Percentiles rank a stretch among this genome's conserved stretches.
Evolutionary conservation across 2,797 vertebrate genomes (phyloP).

Genomic region (Tadarida brasiliensis): DNA sequence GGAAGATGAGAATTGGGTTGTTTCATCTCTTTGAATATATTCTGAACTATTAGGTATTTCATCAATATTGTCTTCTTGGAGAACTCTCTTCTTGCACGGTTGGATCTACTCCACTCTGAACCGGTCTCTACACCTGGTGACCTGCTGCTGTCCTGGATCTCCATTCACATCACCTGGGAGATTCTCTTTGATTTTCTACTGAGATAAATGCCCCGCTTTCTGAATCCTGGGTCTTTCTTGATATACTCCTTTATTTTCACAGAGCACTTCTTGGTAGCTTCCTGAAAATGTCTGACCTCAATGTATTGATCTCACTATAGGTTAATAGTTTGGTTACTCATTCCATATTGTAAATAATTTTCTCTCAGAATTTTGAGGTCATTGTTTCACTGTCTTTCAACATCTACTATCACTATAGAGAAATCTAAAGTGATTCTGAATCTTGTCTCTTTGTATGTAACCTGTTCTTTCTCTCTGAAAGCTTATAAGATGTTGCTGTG

Average conservation of each 20-base stretch:
- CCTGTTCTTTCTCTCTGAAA: not conserved
- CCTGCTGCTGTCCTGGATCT: not conserved
- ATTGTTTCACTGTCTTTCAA: not conserved
- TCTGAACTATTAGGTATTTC: not conserved
- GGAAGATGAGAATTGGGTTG: not conserved
- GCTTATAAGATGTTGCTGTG: not conserved
- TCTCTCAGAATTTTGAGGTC: not conserved
- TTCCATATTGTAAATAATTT: not conserved
- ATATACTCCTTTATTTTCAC: not conserved
- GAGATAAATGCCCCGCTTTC: not conserved
- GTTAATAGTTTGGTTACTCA: not conserved
- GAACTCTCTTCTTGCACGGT: not conserved
- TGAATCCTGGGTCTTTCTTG: not conserved
- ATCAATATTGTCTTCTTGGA: not conserved
- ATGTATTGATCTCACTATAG: not conserved
- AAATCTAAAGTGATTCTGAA: not conserved
- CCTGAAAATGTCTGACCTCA: not conserved
- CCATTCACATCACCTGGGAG: not conserved
- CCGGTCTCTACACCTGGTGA: not conserved
- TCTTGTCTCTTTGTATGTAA: not conserved
- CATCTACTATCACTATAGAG: not conserved
- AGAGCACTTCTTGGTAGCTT: not conserved
- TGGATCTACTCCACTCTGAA: not conserved
- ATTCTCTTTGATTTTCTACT: not conserved
- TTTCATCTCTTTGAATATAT: not conserved